These are phyloP conservation scores for Tinamus guttatus DNA, from an alignment of 2,113 vertebrate genomes.

Conservation along the genomic window DNA sequence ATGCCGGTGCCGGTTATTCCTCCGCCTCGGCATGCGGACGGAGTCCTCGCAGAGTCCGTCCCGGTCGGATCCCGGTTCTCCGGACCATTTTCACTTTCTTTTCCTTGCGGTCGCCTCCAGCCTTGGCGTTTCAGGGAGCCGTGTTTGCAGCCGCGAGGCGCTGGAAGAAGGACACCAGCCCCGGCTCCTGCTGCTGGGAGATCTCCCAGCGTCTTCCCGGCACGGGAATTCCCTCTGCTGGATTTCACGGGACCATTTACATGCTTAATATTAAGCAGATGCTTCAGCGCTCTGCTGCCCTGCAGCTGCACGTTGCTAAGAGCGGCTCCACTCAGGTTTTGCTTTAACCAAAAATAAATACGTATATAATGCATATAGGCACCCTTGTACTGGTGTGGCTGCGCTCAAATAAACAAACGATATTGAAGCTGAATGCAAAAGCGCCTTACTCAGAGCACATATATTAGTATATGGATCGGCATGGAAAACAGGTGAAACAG, in stretches of 20 bases:
- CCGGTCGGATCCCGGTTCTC: not conserved
- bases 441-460: not conserved
- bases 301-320: not conserved
- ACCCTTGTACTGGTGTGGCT: fast-evolving
- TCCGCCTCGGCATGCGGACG: not conserved
- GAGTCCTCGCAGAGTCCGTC: not conserved
- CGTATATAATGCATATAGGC: not conserved
- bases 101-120: not conserved
- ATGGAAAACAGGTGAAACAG: constrained; percentile 52
- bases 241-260: not conserved
- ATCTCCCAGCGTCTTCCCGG: not conserved
- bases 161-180: not conserved
- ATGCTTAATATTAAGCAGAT: constrained; percentile 52
- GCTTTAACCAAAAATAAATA: not conserved
- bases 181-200: not conserved
- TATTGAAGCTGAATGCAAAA: not conserved
- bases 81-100: not conserved
- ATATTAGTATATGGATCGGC: not conserved
- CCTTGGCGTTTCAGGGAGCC: not conserved
- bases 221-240: not conserved
- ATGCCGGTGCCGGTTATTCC: not conserved
- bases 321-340: not conserved
- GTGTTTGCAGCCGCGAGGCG: fast-evolving
- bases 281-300: constrained; percentile 4
- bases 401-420: not conserved